Base-by-base conservation (phyloP, 2,113 vertebrate species). In the Aegithalos caudatus region DNA sequence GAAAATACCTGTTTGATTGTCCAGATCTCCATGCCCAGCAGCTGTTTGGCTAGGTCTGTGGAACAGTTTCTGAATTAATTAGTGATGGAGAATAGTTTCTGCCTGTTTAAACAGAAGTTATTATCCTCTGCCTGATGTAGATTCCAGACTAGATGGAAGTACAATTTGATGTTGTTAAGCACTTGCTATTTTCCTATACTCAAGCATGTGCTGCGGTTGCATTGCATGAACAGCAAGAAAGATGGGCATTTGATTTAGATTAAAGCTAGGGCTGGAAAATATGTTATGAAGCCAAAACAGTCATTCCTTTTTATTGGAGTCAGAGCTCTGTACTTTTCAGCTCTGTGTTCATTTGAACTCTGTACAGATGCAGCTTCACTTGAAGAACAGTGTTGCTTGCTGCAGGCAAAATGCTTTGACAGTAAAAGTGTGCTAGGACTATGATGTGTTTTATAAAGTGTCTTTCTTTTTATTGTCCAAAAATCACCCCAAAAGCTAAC, bases 171-270 rank as follows among this genome's bases (percentile, higher is more conserved):
- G 80, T 81, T 90, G 88, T 94, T 81, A 76, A 61, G 82, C 82
- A 74, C 88, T 97, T 93, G 88, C 57, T 76, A 88, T 95, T 96
- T 96, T 96, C 93, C 92, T 94, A 14, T 81, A 84, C 57, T 96
- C 84, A 81, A 84, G 90, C 93, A 84, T 93, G 88, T 88, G 77
- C 70, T 95, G 93, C 0, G 40, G 92, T 92, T 40, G 65, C 60
- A 33, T 69, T 95, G 86, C 93, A 88, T 73, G 83, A 94, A 81
- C 64, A 81, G 69, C 37, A 78, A 86, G 70, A 93, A 92, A 86
- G 86, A 95, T 61, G 45, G 72, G 77, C 92, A 95, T 97, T 96
- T 96, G 94, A 95, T 96, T 95, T 94, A 95, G 89, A 94, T 96
- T 96, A 96, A 93, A 93, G 72, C 61, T 74, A 79, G 45, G n/a